Conservation (phyloP, 2,113 vertebrate genomes). For the Toxostoma redivivum region DNA sequence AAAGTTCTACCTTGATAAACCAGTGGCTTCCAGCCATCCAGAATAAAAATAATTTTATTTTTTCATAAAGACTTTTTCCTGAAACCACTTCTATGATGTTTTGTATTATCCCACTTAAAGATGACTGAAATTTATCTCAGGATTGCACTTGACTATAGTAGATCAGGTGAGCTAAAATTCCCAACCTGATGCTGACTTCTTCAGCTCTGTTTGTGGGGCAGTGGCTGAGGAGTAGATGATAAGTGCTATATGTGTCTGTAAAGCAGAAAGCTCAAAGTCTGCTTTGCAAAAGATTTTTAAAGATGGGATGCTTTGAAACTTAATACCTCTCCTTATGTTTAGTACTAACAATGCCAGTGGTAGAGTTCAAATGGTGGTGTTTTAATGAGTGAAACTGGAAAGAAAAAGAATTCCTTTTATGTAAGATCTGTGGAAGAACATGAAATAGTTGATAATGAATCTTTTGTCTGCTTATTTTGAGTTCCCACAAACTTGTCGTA, state of each 20-base stretch:
- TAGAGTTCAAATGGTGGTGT: not conserved
- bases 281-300: not conserved
- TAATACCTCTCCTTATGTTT: not conserved
- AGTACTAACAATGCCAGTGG: rapidly evolving
- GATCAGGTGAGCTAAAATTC: not conserved
- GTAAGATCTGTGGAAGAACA: not conserved
- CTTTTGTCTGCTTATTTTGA: not conserved
- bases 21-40: not conserved
- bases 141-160: not conserved
- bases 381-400: not conserved
- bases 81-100: not conserved
- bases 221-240: not conserved
- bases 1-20: not conserved
- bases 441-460: not conserved
- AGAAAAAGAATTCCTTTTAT: not conserved
- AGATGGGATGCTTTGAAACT: not conserved
- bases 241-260: not conserved
- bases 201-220: not conserved
- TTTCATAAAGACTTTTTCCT: not conserved
- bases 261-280: not conserved
- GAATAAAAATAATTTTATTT: not conserved
- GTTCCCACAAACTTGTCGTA: not conserved
- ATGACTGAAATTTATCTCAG: not conserved
- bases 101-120: not conserved
- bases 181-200: not conserved